A percentile compares a stretch with the other conserved stretches of the same genome.
These are phyloP conservation scores for Chlorodrepanis virens DNA, from an alignment of 2,113 vertebrate genomes.

Conservation along the genomic window DNA sequence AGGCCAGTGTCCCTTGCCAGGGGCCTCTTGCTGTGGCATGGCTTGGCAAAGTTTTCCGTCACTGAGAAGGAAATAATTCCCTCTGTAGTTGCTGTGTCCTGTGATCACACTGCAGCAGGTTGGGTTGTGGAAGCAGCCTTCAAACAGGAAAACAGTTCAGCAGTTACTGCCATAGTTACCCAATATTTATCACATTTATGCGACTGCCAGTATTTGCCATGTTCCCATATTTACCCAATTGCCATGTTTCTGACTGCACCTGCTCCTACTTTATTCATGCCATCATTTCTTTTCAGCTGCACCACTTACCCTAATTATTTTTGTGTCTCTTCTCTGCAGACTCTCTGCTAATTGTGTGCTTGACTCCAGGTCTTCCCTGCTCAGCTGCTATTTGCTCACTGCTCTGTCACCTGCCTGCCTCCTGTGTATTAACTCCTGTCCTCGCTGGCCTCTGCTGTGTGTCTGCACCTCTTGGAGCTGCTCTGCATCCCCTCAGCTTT, in stretches of 20 bases:
- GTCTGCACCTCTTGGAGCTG: not conserved
- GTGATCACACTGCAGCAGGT: not conserved
- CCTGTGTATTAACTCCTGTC: not conserved
- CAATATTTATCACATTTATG: not conserved
- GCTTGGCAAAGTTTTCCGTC: not conserved
- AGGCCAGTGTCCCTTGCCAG: not conserved
- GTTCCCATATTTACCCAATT: not conserved
- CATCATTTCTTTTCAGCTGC: conserved; percentile 15
- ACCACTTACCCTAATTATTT: conserved; percentile 35
- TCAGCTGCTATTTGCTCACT: not conserved
- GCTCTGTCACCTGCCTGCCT: not conserved
- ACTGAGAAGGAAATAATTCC: not conserved
- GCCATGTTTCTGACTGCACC: not conserved
- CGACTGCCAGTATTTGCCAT: not conserved
- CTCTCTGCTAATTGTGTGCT: conserved; percentile 15
- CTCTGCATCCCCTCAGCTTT: not conserved
- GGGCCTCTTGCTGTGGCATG: not conserved
- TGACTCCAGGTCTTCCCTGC: conserved; percentile 7
- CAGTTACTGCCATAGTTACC: not conserved
- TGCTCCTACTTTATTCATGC: not conserved
- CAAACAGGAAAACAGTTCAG: not conserved
- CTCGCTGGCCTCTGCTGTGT: not conserved
- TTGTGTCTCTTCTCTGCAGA: conserved; percentile 23
- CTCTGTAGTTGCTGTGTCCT: not conserved
- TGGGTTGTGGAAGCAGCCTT: not conserved